These are phyloP conservation scores for Desoria tigrina DNA, from an alignment of 2,888 invertebrate species.

Conservation along the genomic window DNA sequence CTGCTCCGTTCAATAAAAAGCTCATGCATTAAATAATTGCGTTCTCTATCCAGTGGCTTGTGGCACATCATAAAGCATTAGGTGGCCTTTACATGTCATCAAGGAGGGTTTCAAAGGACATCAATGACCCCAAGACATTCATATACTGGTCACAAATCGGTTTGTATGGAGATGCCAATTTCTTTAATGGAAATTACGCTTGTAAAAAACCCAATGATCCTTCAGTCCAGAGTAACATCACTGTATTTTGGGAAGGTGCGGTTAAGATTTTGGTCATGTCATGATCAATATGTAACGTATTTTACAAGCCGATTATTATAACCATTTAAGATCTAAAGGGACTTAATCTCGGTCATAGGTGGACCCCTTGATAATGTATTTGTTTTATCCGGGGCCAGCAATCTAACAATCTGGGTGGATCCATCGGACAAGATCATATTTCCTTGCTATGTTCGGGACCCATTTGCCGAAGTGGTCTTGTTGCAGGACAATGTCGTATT, in stretches of 20 bases:
- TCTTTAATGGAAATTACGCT: conserved; percentile 25
- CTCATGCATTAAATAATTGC: too few species aligned
- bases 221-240: background rate
- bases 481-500: background rate
- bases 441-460: conserved; percentile 24
- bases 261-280: too few species aligned
- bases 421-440: conserved; percentile 13
- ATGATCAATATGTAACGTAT: too few species aligned
- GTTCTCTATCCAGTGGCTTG: conserved; percentile 8
- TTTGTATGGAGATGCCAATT: conserved; percentile 15
- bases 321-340: too few species aligned
- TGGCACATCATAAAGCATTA: background rate
- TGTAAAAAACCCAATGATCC: conserved; percentile 12
- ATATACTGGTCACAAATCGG: conserved; percentile 15
- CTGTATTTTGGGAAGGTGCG: conserved; percentile 25
- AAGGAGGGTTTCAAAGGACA: background rate
- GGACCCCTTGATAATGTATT: conserved; percentile 3
- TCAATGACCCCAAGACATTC: conserved; percentile 13
- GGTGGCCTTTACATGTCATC: background rate
- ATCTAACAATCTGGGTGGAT: conserved; percentile 22
- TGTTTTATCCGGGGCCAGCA: conserved; percentile 26
- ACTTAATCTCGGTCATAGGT: too few species aligned
- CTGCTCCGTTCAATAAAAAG: too few species aligned
- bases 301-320: too few species aligned
- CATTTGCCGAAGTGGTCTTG: conserved; percentile 14